Percentiles rank a stretch among this genome's conserved stretches.
phyloP scores from a whole-genome alignment of 2,888 invertebrate species.

The Rhamnusium bicolor region DNA sequence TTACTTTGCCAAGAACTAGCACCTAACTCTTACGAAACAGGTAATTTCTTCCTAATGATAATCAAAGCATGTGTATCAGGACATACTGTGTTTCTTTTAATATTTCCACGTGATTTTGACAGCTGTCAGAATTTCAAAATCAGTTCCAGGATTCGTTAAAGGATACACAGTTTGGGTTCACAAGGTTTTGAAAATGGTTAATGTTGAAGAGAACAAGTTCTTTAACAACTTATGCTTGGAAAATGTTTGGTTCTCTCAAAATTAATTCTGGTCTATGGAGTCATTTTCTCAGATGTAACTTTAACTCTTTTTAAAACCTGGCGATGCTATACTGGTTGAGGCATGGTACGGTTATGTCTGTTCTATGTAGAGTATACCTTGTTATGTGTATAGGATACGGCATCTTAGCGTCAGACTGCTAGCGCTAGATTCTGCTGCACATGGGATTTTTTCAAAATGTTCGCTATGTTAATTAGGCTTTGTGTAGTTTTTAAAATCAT shows the following conservation, averaged over 20 bases:
- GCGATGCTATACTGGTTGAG: neutral
- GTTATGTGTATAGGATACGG: neutral
- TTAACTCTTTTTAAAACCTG: neutral
- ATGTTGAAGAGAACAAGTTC: neutral
- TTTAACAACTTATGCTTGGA: neutral
- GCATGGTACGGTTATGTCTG: neutral
- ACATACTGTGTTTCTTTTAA: neutral
- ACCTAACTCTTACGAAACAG: slow-evolving; percentile 65
- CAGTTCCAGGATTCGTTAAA: neutral
- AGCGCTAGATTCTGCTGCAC: neutral
- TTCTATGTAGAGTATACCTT: neutral
- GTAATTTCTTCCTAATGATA: slow-evolving; percentile 43
- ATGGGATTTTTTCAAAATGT: no score
- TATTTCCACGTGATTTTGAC: neutral
- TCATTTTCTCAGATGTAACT: neutral
- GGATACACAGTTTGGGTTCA: neutral
- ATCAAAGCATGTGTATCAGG: slow-evolving; percentile 14
- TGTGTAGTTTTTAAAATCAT: neutral
- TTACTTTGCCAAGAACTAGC: slow-evolving; percentile 74
- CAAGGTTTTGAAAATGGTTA: slow-evolving; percentile 2
- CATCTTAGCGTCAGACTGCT: neutral
- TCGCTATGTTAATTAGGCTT: no score
- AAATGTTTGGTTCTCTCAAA: neutral
- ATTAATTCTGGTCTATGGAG: no score
- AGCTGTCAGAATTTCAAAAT: neutral